These are phyloP conservation scores for Parapsyche elsis DNA, from an alignment of 1,140 invertebrate genomes.

Conservation along the genomic window DNA sequence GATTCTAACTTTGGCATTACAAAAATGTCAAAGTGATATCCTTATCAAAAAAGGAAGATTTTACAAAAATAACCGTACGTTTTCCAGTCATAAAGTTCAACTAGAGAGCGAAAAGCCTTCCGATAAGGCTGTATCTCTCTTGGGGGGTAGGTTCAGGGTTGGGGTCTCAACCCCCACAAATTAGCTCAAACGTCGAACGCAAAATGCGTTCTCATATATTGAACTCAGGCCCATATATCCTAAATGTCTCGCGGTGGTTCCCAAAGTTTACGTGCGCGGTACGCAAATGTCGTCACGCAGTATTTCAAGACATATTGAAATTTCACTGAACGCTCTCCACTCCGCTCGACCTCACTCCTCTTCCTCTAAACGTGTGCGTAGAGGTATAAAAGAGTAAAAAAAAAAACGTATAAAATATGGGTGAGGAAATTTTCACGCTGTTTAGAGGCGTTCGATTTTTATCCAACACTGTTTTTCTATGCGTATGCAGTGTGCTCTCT, in stretches of 20 bases:
- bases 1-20: too few relatives aligned
- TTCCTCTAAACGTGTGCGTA: too few relatives aligned
- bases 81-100: slow-evolving; percentile 36
- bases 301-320: slow-evolving; percentile 27
- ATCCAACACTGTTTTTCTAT: too few relatives aligned
- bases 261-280: slow-evolving; percentile 27
- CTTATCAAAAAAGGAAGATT: too few relatives aligned
- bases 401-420: too few relatives aligned
- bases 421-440: too few relatives aligned
- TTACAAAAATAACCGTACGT: slow-evolving; percentile 5
- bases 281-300: slow-evolving; percentile 33
- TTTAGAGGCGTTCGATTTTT: too few relatives aligned
- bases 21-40: too few relatives aligned
- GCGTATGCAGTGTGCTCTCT: too few relatives aligned
- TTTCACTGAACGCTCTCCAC: neutral
- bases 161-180: slow-evolving; percentile 21
- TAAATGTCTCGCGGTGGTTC: slow-evolving; percentile 20
- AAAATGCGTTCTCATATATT: slow-evolving; percentile 40
- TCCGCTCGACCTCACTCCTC: too few relatives aligned
- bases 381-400: too few relatives aligned
- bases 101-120: slow-evolving; percentile 19
- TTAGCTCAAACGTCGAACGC: slow-evolving; percentile 39
- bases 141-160: neutral
- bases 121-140: slow-evolving; percentile 30
- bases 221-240: slow-evolving; percentile 28